Conservation (phyloP, 1,140 invertebrate species). For the Drosophila pectinifera region DNA sequence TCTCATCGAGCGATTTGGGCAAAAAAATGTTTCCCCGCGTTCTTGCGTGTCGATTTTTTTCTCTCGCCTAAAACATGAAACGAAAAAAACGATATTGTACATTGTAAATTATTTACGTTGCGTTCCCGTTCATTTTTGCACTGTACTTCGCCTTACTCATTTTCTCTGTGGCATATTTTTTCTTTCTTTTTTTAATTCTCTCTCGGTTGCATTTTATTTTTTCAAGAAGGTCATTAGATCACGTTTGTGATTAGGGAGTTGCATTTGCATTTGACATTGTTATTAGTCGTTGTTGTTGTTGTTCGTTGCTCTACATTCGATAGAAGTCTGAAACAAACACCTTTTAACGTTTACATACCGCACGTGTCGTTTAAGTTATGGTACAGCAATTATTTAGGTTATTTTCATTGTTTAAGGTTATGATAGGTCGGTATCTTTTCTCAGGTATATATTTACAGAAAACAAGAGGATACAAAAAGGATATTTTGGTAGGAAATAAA, state of each 20-base stretch:
- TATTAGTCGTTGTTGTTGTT: constrained; percentile 46
- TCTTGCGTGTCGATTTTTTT: constrained; percentile 85
- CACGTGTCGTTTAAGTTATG: constrained; percentile 57
- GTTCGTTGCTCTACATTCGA: constrained; percentile 30
- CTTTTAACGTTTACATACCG: constrained; percentile 64
- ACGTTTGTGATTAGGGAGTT: constrained; percentile 68
- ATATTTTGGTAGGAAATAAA: neutral
- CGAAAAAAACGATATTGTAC: constrained; percentile 47
- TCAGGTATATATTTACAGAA: constrained; percentile 62
- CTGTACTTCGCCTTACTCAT: constrained; percentile 32
- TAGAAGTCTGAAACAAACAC: constrained; percentile 65
- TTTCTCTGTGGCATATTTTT: constrained; percentile 41
- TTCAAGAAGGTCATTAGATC: constrained; percentile 73
- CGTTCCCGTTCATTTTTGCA: constrained; percentile 42
- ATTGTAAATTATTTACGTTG: constrained; percentile 65
- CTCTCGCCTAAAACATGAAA: constrained; percentile 72
- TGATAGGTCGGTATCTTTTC: constrained; percentile 50
- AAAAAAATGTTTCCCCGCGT: constrained; percentile 84
- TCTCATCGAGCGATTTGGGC: constrained; percentile 76
- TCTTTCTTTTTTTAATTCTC: constrained; percentile 24
- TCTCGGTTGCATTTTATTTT: constrained; percentile 44
- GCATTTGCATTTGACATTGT: constrained; percentile 68
- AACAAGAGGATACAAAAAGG: constrained; percentile 3
- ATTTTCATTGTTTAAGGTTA: constrained; percentile 58
- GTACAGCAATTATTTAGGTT: constrained; percentile 55